phyloP scores from a whole-genome alignment of 2,113 vertebrate genomes.

The Emydocephalus ijimae region DNA sequence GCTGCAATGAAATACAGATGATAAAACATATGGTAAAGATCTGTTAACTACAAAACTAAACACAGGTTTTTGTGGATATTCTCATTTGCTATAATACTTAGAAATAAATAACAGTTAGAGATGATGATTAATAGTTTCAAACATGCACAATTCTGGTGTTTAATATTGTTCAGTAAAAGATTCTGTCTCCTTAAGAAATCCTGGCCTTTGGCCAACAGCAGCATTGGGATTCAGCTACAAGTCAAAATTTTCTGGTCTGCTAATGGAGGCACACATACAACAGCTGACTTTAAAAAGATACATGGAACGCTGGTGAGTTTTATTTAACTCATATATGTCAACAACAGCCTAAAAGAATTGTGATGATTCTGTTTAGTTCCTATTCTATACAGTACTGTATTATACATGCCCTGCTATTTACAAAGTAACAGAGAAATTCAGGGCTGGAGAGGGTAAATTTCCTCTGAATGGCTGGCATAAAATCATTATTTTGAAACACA shows the following conservation, averaged over 20 bases:
- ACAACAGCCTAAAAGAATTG: conserved; percentile 27
- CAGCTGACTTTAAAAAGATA: conserved; percentile 15
- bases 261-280: conserved; percentile 31
- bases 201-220: conserved; percentile 39
- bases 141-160: conserved; percentile 11
- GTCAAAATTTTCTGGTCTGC: conserved; percentile 36
- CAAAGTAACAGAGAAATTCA: background rate
- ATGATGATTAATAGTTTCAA: conserved; percentile 9
- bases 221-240: conserved; percentile 41
- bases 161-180: conserved; percentile 1
- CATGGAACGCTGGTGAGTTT: conserved; percentile 17
- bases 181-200: conserved; percentile 31
- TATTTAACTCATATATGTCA: conserved; percentile 33
- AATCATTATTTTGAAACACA: conserved; percentile 1
- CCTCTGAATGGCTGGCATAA: background rate
- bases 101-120: conserved; percentile 18
- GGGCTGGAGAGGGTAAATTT: background rate
- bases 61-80: background rate
- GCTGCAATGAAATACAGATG: background rate
- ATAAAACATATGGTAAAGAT: background rate
- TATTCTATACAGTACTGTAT: background rate
- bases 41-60: background rate
- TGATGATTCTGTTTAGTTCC: conserved; percentile 35
- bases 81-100: background rate
- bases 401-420: background rate